These are phyloP conservation scores for Adineta ricciae DNA, from an alignment of 2,888 invertebrate species.

Conservation along the genomic window DNA sequence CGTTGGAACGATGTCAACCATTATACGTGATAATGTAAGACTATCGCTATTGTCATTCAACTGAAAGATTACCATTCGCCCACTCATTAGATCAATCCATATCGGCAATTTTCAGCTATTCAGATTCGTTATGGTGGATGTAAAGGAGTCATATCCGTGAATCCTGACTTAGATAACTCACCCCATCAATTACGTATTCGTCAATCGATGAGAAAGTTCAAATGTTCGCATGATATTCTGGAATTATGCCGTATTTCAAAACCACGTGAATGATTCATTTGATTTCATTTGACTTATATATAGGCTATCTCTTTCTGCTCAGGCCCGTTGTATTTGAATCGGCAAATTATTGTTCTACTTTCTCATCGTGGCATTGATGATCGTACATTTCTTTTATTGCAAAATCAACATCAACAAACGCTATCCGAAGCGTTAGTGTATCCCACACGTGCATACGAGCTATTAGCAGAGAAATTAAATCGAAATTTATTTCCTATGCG, in stretches of 20 bases:
- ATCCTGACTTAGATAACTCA: conserved; percentile 16
- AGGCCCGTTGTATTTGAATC: conserved; percentile 17
- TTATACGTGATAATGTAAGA: conserved; percentile 15
- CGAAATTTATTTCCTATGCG: conserved; percentile 17
- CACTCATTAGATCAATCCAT: conserved; percentile 14
- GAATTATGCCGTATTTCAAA: conserved; percentile 21
- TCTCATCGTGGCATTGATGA: conserved; percentile 15
- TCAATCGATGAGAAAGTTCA: background rate
- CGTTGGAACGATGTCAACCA: conserved; percentile 16
- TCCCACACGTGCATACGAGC: background rate
- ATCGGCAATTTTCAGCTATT: conserved; percentile 3
- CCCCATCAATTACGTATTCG: conserved; percentile 15
- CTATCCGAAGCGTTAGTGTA: background rate
- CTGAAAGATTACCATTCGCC: too few species aligned
- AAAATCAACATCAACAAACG: background rate
- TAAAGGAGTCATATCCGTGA: conserved; percentile 11
- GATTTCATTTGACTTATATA: background rate
- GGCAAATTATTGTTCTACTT: conserved; percentile 1
- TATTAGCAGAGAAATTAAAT: conserved; percentile 1
- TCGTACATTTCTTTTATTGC: background rate
- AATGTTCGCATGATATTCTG: background rate
- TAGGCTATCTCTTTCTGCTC: background rate
- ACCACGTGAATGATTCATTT: background rate
- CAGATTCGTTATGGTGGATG: conserved; percentile 10
- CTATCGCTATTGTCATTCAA: background rate